A percentile compares a stretch with the other conserved stretches of the same genome.
These are phyloP conservation scores for Drosophila melanosoma DNA, from an alignment of 2,888 invertebrate genomes.

Conservation along the genomic window DNA sequence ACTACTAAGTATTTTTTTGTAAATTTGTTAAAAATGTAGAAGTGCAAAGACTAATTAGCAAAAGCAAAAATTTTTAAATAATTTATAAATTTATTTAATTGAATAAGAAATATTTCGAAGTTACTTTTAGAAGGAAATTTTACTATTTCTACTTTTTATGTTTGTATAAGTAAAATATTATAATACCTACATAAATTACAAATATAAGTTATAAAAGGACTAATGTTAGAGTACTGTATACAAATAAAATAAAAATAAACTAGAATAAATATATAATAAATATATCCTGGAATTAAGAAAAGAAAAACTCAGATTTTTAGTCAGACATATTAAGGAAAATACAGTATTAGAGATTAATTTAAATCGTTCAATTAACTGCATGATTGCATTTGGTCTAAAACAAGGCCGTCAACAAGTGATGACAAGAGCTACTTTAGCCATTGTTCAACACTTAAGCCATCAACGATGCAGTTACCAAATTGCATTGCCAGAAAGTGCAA, in stretches of 20 bases:
- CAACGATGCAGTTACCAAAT: slow-evolving; percentile 12
- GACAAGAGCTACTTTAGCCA: slow-evolving; percentile 19
- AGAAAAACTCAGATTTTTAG: background rate
- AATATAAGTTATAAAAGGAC: background rate
- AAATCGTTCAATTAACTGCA: background rate
- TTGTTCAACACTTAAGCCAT: slow-evolving; percentile 12
- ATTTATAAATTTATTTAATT: background rate
- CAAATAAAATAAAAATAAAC: no score
- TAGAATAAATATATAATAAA: no score
- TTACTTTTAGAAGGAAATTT: background rate
- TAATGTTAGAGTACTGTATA: background rate
- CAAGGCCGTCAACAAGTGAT: slow-evolving; percentile 7
- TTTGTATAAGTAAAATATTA: background rate
- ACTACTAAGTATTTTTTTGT: background rate
- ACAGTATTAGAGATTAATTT: background rate
- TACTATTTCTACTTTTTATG: background rate
- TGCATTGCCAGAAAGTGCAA: slow-evolving; percentile 44
- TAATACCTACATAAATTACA: background rate
- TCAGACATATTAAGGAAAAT: background rate
- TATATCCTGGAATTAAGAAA: background rate
- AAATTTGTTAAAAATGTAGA: background rate
- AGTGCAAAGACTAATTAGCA: background rate
- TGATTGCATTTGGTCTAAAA: background rate
- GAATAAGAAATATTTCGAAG: fast-evolving
- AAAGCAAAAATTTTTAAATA: background rate